Conservation (phyloP, 2,888 invertebrate genomes). For the Philonicus albiceps region DNA sequence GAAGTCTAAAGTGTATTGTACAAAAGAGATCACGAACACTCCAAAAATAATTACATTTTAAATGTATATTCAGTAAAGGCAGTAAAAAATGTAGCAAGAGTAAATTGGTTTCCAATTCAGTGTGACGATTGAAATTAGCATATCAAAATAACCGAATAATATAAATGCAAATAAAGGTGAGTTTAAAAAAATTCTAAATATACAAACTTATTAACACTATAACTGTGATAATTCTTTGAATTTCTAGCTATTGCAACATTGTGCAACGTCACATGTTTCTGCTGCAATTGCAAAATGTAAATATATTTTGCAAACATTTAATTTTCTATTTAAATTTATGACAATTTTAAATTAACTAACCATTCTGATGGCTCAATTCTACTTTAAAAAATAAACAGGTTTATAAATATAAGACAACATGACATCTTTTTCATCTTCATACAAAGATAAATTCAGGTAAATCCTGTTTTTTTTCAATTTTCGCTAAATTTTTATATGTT, state of each 20-base stretch:
- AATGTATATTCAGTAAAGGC: background rate
- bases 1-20: too few relatives aligned
- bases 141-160: background rate
- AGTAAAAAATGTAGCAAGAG: too few relatives aligned
- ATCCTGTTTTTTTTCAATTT: background rate
- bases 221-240: background rate
- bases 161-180: background rate
- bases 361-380: background rate
- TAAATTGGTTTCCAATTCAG: background rate
- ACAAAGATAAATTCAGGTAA: background rate
- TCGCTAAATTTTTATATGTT: background rate
- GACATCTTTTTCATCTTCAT: background rate
- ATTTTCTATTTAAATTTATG: background rate
- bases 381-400: background rate
- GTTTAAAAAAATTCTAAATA: background rate
- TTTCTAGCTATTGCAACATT: background rate
- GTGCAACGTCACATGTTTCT: background rate
- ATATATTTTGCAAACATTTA: background rate
- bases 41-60: background rate
- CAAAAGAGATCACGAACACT: background rate
- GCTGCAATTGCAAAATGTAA: background rate
- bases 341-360: background rate
- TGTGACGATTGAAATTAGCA: background rate
- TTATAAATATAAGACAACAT: background rate
- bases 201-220: background rate